Base-by-base conservation (phyloP, 2,888 invertebrate species). In the Cotesia congregata region DNA sequence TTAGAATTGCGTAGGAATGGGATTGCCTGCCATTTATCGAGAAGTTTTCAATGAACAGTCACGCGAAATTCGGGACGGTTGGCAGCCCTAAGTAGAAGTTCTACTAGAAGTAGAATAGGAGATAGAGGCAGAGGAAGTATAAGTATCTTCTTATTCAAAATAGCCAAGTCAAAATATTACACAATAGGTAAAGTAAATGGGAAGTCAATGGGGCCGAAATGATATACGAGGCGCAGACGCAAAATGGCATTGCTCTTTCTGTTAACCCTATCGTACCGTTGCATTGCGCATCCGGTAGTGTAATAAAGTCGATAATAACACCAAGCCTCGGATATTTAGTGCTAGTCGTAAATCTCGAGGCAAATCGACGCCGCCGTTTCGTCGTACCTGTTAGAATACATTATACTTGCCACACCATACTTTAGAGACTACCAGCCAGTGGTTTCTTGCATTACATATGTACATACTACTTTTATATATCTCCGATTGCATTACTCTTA, bases 291-390 rank as follows among this genome's bases (percentile, higher is more conserved):
- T 83, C 85, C 83, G 83, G 83, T 82, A 81, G 82, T 82, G 84
- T 85, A 86, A 86, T 86, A 86, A 86, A 86, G 83, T 83, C 85
- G 86, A 87, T 87, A 87, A 87, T 87, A 87, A 87, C 85, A 83
- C 85, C 83, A 82, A 85, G 83, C 82, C 82, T 82, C 74, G 85
- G 85, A 87, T 87, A 87, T 87, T 87, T 87, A 87, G 87, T 87
- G 83, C 83, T 83, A 82, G 85, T 81, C 86, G 86, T 87, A 87
- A 87, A 87, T 87, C 87, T 87, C 81, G 78, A 68, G 17, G 84
- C 84, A 86, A 86, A 86, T 87, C 87, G 86, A 85, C 85, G 85
- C 84, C 83, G 84, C 82, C 81, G 84, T 83, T 83, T 82, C 83
- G 82, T 83, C 83, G 83, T 76, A 74, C 79, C 81, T 80, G 83